phyloP scores from a whole-genome alignment of 2,113 vertebrate genomes.

The Hippocampus comes region DNA sequence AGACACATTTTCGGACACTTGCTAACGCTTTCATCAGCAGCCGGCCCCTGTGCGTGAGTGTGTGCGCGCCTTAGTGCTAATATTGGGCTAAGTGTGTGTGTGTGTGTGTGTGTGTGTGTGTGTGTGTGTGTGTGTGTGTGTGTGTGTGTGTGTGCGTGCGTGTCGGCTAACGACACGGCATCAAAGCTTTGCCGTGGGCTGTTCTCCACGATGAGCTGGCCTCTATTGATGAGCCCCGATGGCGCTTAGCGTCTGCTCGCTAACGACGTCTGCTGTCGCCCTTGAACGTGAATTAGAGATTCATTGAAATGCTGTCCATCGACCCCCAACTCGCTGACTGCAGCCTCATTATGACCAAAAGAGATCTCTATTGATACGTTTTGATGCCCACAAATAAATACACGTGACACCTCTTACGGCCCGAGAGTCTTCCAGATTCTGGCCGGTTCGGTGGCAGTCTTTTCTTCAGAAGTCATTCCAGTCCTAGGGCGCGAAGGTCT shows the following conservation, averaged over 20 bases:
- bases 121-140: too few relatives aligned
- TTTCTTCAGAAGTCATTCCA: too few relatives aligned
- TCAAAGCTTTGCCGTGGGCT: not conserved
- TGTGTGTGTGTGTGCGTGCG: too few relatives aligned
- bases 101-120: too few relatives aligned
- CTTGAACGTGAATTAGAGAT: not conserved
- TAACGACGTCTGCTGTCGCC: not conserved
- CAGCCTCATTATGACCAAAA: not conserved
- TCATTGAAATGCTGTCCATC: not conserved
- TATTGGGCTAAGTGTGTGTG: too few relatives aligned
- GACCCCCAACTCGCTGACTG: not conserved
- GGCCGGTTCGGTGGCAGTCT: too few relatives aligned
- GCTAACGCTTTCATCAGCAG: not conserved
- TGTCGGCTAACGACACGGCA: not conserved
- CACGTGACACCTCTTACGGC: not conserved
- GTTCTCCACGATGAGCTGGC: not conserved
- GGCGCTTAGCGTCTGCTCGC: not conserved
- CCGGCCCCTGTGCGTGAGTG: too few relatives aligned
- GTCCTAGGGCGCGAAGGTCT: too few relatives aligned
- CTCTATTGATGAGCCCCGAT: conserved; percentile 4
- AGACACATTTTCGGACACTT: not conserved
- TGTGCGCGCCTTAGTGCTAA: too few relatives aligned
- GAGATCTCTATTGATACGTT: not conserved
- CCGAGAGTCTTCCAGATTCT: not conserved
- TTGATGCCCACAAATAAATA: not conserved